Evolutionary conservation across 2,888 invertebrate species (phyloP).

Genomic region (Rhingia rostrata): DNA sequence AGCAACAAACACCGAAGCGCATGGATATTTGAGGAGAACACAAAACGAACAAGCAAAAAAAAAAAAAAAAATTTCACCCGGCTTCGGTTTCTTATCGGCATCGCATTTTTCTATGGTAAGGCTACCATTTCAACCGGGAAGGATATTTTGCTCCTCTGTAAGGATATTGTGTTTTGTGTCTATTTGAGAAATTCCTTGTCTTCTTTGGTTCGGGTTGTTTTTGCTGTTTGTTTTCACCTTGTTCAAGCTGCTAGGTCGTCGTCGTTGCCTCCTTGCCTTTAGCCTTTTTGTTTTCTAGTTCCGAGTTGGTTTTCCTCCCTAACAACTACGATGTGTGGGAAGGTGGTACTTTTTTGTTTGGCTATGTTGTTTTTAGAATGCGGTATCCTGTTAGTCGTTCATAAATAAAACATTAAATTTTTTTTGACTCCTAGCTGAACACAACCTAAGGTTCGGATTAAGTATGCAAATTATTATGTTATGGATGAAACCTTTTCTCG

Average conservation of each 20-base stretch:
- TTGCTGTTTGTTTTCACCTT: conserved; percentile 61
- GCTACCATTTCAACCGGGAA: not conserved
- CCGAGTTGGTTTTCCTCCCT: conserved; percentile 12
- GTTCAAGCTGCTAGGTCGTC: conserved; percentile 38
- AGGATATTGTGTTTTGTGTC: conserved; percentile 53
- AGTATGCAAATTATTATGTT: conserved; percentile 68
- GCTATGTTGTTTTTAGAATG: conserved; percentile 53
- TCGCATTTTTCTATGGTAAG: not conserved
- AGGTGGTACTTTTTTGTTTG: conserved; percentile 28
- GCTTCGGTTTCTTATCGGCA: conserved; percentile 36
- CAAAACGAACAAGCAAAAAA: conserved; percentile 3
- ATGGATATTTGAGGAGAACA: conserved; percentile 50
- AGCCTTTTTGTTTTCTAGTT: conserved; percentile 33
- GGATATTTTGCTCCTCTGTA: conserved; percentile 29
- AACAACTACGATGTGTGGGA: not conserved
- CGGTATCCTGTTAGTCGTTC: conserved; percentile 48
- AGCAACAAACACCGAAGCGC: conserved; percentile 66
- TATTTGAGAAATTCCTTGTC: conserved; percentile 42
- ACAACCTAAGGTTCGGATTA: conserved; percentile 50
- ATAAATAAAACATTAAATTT: conserved; percentile 35
- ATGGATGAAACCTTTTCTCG: conserved; percentile 26
- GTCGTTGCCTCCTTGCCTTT: not conserved
- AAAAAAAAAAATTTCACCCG: conserved; percentile 28
- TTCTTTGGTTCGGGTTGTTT: not conserved
- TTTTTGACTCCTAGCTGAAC: conserved; percentile 9